Conservation (phyloP, 64 coral and sea anemone species). For the Astreopora myriophthalma region DNA sequence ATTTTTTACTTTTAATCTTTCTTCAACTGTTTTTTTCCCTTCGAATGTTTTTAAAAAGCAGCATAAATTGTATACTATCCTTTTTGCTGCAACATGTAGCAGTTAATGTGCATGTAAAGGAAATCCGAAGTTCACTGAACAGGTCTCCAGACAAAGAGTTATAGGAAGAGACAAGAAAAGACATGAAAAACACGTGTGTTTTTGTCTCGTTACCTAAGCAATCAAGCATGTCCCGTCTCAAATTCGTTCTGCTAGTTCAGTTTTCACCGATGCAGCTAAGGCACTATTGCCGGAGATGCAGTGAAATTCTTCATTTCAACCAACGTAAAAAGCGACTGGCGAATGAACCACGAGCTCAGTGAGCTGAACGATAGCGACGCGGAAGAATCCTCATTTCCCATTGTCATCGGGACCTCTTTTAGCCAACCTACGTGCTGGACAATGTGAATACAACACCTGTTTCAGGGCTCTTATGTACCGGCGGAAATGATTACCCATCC, state of each 20-base stretch:
- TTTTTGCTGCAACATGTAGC: not conserved
- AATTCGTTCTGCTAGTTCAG: not conserved
- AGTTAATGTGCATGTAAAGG: not conserved
- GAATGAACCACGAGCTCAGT: not conserved
- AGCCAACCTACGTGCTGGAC: not conserved
- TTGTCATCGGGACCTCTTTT: not conserved
- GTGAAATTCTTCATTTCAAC: not conserved
- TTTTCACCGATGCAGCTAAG: too few species aligned
- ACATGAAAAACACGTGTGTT: slow-evolving; percentile 9
- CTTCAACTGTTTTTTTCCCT: not conserved
- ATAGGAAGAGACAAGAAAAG: not conserved
- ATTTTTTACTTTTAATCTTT: not conserved
- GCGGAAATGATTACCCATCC: too few species aligned
- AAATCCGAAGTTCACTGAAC: not conserved
- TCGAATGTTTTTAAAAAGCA: not conserved
- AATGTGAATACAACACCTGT: not conserved
- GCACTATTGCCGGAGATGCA: too few species aligned
- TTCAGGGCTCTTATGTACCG: too few species aligned
- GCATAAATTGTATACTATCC: not conserved
- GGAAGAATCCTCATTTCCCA: too few species aligned
- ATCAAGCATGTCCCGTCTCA: not conserved
- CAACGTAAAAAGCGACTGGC: not conserved
- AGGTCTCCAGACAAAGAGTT: not conserved
- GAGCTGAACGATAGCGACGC: not conserved
- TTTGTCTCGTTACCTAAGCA: slow-evolving; percentile 52